These are phyloP conservation scores for Scaptodrosophila lebanonensis DNA, from an alignment of 1,140 invertebrate species.

Conservation along the genomic window DNA sequence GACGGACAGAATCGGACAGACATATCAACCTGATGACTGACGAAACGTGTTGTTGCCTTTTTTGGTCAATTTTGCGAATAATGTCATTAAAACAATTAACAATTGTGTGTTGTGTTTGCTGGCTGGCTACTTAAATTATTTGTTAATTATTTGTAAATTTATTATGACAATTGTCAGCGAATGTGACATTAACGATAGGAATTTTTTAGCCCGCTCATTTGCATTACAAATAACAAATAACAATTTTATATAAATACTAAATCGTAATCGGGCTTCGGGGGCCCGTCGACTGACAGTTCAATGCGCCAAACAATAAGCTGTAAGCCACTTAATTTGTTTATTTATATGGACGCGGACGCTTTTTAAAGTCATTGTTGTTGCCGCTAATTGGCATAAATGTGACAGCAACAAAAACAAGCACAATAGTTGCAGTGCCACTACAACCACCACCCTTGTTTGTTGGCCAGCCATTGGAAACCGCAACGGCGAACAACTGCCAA, in stretches of 20 bases:
- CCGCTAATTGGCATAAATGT: constrained; percentile 36
- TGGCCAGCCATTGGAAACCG: too few relatives aligned
- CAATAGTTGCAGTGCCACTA: background rate
- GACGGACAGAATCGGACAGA: background rate
- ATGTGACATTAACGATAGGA: background rate
- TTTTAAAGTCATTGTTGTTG: constrained; percentile 25
- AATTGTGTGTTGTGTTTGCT: constrained; percentile 34
- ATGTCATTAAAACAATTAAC: constrained; percentile 27
- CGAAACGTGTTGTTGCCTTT: constrained; percentile 54
- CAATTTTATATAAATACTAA: background rate
- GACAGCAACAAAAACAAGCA: constrained; percentile 13
- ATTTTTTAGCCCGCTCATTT: constrained; percentile 23
- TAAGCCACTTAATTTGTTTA: too few relatives aligned
- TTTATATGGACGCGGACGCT: constrained; percentile 29
- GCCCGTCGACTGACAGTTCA: constrained; percentile 2
- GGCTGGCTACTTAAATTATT: constrained; percentile 52
- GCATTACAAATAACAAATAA: constrained; percentile 15
- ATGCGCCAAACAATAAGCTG: too few relatives aligned
- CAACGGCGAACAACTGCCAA: constrained; percentile 17
- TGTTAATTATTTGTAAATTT: constrained; percentile 47
- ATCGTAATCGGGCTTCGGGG: too few relatives aligned
- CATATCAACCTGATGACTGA: too few relatives aligned
- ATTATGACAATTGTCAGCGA: constrained; percentile 38
- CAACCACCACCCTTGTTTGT: constrained; percentile 33
- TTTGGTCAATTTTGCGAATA: constrained; percentile 32